Percentiles rank a stretch among this genome's conserved stretches.
phyloP scores from a whole-genome alignment of 2,888 invertebrate genomes.

The Tinea pellionella region DNA sequence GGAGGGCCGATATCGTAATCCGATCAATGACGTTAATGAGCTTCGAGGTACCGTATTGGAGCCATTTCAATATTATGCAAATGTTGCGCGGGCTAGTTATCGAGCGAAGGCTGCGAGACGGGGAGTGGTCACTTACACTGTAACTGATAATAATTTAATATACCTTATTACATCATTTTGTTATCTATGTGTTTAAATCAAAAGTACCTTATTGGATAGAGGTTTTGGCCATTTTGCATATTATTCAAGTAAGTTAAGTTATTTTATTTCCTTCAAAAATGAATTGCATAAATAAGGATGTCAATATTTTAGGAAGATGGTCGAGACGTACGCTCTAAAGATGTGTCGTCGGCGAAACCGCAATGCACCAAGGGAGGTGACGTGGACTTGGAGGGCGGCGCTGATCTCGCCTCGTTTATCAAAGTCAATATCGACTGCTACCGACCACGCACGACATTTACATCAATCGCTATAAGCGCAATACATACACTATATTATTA shows the following conservation, averaged over 20 bases:
- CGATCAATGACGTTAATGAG: conserved; percentile 35
- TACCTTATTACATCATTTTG: not conserved
- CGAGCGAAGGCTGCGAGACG: conserved; percentile 4
- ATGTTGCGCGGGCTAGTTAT: conserved; percentile 26
- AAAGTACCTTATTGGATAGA: too few species aligned
- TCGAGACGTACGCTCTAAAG: not conserved
- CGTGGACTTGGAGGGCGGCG: conserved; percentile 60
- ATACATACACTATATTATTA: not conserved
- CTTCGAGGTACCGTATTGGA: conserved; percentile 39
- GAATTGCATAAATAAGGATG: not conserved
- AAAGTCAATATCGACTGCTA: conserved; percentile 64
- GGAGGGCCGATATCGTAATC: conserved; percentile 11
- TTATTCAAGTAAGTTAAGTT: too few species aligned
- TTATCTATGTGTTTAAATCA: not conserved
- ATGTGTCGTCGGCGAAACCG: conserved; percentile 29
- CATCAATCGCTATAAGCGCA: not conserved
- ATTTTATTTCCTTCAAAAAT: too few species aligned
- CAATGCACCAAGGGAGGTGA: conserved; percentile 65
- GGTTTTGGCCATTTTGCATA: too few species aligned
- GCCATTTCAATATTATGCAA: conserved; percentile 57
- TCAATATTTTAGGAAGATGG: not conserved
- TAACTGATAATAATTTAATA: not conserved
- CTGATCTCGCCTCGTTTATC: conserved; percentile 57
- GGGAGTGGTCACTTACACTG: conserved; percentile 4
- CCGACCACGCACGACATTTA: conserved; percentile 12